Conservation (phyloP, 1,140 invertebrate species). For the Drosophila guanche region DNA sequence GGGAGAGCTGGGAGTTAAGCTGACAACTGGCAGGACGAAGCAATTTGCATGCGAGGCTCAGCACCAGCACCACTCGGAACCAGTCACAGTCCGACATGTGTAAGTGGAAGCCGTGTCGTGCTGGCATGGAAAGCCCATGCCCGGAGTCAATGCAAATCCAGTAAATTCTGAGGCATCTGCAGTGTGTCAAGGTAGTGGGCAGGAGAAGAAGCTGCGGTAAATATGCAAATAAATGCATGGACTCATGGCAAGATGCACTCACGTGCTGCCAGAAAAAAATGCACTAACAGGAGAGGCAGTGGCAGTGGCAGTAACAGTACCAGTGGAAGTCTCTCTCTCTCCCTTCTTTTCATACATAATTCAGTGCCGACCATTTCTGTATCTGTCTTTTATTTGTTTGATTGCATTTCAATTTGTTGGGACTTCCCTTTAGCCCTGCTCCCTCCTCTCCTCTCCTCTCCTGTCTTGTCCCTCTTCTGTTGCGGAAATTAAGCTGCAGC, state of each 20-base stretch:
- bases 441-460: neutral
- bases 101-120: neutral
- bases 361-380: constrained; percentile 32
- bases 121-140: constrained; percentile 19
- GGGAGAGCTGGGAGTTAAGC: constrained; percentile 23
- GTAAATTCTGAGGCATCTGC: constrained; percentile 33
- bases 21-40: constrained; percentile 41
- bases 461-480: neutral
- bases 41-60: constrained; percentile 50
- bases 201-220: constrained; percentile 46
- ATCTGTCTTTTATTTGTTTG: constrained; percentile 44
- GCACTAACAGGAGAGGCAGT: neutral
- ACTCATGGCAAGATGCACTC: constrained; percentile 51
- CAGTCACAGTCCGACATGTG: constrained; percentile 26
- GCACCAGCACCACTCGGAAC: constrained; percentile 8
- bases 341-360: constrained; percentile 59
- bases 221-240: constrained; percentile 75
- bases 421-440: constrained; percentile 9
- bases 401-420: constrained; percentile 62
- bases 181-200: neutral
- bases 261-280: constrained; percentile 50
- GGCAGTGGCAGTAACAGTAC: no score
- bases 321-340: neutral
- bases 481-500: constrained; percentile 66
- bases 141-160: constrained; percentile 37